Base-by-base conservation (phyloP, 2,797 vertebrate species). In the Otus scops region DNA sequence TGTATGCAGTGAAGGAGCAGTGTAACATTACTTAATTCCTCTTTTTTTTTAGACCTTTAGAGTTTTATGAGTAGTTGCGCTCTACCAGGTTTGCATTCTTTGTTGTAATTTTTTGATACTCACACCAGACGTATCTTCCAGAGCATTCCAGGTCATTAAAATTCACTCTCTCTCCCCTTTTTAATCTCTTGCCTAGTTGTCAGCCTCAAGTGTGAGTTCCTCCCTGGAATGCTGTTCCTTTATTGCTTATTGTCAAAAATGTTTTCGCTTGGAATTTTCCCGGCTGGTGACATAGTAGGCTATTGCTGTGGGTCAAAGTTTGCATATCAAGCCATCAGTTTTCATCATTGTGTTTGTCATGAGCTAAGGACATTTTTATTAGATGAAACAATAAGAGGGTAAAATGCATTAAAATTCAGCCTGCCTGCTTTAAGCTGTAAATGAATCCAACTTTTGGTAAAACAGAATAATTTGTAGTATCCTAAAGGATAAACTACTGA, bases 141-240 rank as follows among this genome's bases (percentile, higher is more conserved):
- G 92, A 97, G 87, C 81, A 93, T 96, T 97, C 96, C 96, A 96
- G 88, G 79, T 88, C 91, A 92, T 95, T 93, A 53, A 92, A 95
- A 96, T 95, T 88, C 91, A 73, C 63, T 88, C 34, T 74, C 65
- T 75, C 73, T 64, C 60, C 77, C 32, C 56, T 85, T 91, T 97
- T 96, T 89, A 63, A 94, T 95, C 83, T 90, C 92, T 77, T 1
- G 22, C 94, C 76, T 92, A 88, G 88, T 82, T 94, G 84, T 84
- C 76, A 92, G 82, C 85, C 70, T 94, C 63, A 73, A 96, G 81
- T 59, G 67, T 32, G 67, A 64, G 74, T 86, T 97, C 97, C 94
- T 97, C 85, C 88, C 82, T 96, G 97, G 97, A 98, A 97, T 96
- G 96, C 63, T 48, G 54, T 56, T 95, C 93, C 93, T 96, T 97